A percentile compares a stretch with the other conserved stretches of the same genome.
Evolutionary conservation across 2,113 vertebrate species (phyloP).

Genomic region (Cyprinodon brontotheroides): DNA sequence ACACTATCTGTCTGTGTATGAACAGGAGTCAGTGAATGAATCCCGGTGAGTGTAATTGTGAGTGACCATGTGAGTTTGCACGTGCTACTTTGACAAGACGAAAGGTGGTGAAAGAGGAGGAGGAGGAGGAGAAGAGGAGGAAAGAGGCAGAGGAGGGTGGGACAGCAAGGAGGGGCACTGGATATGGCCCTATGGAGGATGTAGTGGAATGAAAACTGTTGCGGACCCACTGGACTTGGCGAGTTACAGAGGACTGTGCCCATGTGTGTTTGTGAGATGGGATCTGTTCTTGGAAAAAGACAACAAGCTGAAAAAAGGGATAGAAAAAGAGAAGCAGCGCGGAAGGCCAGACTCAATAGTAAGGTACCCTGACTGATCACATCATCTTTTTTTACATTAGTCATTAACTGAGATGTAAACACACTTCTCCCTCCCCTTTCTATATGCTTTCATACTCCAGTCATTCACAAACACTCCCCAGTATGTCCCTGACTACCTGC

Average conservation of each 20-base stretch:
- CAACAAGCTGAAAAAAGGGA: conserved; percentile 70
- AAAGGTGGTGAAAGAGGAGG: conserved; percentile 45
- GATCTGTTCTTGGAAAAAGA: conserved; percentile 80
- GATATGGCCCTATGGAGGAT: conserved; percentile 69
- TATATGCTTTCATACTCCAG: conserved; percentile 22
- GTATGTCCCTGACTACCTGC: conserved; percentile 50
- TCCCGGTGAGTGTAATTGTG: conserved; percentile 42
- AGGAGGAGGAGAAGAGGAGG: conserved; percentile 33
- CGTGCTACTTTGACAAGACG: conserved; percentile 55
- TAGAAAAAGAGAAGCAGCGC: conserved; percentile 68
- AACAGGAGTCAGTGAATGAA: conserved; percentile 35
- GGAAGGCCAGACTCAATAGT: conserved; percentile 81
- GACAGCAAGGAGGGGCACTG: conserved; percentile 28
- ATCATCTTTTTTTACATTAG: conserved; percentile 42
- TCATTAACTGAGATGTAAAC: conserved; percentile 12
- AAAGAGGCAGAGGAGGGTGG: conserved; percentile 29
- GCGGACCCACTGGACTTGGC: conserved; percentile 60
- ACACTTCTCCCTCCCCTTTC: neutral
- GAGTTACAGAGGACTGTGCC: conserved; percentile 44
- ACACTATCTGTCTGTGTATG: conserved; percentile 52
- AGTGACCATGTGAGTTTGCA: conserved; percentile 58
- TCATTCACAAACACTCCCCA: conserved; percentile 26
- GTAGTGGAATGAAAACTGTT: conserved; percentile 66
- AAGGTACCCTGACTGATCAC: conserved; percentile 78
- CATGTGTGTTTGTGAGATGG: conserved; percentile 71